phyloP scores from a whole-genome alignment of 2,888 invertebrate species.

The Eristalis intricaria region DNA sequence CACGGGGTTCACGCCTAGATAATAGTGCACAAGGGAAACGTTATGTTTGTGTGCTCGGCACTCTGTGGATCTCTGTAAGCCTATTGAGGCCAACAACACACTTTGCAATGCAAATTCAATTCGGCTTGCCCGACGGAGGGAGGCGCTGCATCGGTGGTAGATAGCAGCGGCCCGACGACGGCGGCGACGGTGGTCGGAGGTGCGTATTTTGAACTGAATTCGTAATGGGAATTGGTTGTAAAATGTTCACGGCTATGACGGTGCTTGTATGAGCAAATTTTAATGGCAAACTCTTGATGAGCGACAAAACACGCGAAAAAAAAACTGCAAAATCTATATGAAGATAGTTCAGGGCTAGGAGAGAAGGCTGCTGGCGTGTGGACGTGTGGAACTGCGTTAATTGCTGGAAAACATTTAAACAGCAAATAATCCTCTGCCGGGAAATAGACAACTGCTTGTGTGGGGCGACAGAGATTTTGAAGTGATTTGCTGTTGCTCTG shows the following conservation, averaged over 20 bases:
- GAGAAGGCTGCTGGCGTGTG: neutral
- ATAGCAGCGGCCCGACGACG: neutral
- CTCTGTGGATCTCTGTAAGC: conserved; percentile 10
- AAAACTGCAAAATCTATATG: neutral
- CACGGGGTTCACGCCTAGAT: neutral
- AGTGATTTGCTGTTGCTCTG: neutral
- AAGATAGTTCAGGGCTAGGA: neutral
- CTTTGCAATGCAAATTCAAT: conserved; percentile 67
- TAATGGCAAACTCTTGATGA: neutral
- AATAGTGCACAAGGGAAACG: neutral
- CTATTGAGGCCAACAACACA: conserved; percentile 61
- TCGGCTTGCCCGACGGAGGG: conserved; percentile 11
- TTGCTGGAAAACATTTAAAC: neutral
- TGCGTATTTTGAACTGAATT: conserved; percentile 11
- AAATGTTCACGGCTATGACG: neutral
- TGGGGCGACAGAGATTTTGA: neutral
- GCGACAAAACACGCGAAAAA: neutral
- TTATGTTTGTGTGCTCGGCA: neutral
- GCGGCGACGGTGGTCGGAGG: neutral
- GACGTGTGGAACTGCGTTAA: neutral
- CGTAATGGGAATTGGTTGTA: neutral
- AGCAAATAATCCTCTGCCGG: neutral
- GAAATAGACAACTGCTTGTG: neutral
- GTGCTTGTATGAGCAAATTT: conserved; percentile 1
- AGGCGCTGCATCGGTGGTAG: neutral